Evolutionary conservation across 2,888 invertebrate species (phyloP), one percentile per base, ranked within the genome.

Genomic region (Synanthedon andrenaeformis): DNA sequence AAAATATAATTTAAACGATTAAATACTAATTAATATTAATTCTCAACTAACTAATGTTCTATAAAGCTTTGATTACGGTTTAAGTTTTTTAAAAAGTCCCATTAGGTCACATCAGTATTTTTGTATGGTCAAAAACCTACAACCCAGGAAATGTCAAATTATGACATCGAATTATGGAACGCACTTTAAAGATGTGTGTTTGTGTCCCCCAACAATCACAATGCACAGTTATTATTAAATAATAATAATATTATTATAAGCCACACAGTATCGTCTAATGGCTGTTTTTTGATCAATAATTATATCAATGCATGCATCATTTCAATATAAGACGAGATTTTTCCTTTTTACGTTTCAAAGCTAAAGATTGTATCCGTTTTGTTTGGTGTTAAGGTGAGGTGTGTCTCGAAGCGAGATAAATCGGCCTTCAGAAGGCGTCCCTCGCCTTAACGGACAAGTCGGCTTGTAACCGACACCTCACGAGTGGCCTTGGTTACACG

Each of bases 401-500:
- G 58, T 63, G 61, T 62, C 57, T 62, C 58, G 74, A 77, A 80
- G 76, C 79, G 74, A 78, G 76, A 78, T 13, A 11, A 45, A 5
- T 5, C 35, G 2, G 35, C 35, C 10, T 35, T 35, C 35, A 10
- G 3, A 35, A 3, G 8, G 50, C 42, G 72, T 77, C 1, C 76
- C 82, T 82, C 80, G 61, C 62, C 69, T 75, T 70, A 63, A 66
- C 62, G 61, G 35, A 74, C 83, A 86, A 85, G 75, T 81, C 62
- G 62, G 83, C 74, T 73, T 85, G 85, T 82, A 84, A 84, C 84
- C 73, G 83, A 87, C 79, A 59, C 74, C 78, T 59, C 48, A 56
- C 55, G 52, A 51, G 55, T 59, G 65, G 79, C 78, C 83, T 87
- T 80, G 84, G 85, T 85, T 87, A 85, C 85, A 82, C 72, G 83